These are phyloP conservation scores for Trachelus tabidus DNA, from an alignment of 2,888 invertebrate species.

Conservation along the genomic window DNA sequence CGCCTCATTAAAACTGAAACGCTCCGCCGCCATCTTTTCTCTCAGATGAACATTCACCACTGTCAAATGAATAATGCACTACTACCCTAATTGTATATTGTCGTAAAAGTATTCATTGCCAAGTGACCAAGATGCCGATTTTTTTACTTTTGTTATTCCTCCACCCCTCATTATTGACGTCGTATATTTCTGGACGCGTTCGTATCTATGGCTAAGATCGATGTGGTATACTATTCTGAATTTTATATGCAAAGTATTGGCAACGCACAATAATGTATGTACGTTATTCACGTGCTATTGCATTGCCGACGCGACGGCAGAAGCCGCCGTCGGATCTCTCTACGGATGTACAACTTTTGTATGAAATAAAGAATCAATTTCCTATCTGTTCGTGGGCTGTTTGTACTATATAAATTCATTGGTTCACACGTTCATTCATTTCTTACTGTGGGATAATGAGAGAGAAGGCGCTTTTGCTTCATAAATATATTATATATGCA, in stretches of 20 bases:
- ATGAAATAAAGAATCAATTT: constrained; percentile 49
- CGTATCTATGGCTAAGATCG: constrained; percentile 33
- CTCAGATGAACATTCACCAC: not conserved
- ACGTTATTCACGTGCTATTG: constrained; percentile 4
- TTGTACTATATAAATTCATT: not conserved
- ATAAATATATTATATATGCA: constrained; percentile 2
- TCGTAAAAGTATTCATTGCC: constrained; percentile 8
- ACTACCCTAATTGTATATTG: constrained; percentile 18
- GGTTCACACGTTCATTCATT: not conserved
- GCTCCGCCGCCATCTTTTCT: not conserved
- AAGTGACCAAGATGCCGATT: constrained; percentile 34
- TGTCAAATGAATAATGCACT: not conserved
- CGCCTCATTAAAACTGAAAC: not conserved
- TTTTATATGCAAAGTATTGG: constrained; percentile 37
- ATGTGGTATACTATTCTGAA: constrained; percentile 41
- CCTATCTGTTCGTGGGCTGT: constrained; percentile 22
- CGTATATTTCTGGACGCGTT: constrained; percentile 33
- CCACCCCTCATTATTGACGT: constrained; percentile 20
- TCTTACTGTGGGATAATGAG: not conserved
- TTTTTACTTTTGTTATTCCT: not conserved
- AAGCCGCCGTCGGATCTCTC: constrained; percentile 4
- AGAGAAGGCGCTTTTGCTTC: not conserved
- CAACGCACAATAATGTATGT: not conserved
- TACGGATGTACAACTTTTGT: constrained; percentile 46
- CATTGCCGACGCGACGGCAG: constrained; percentile 10